phyloP scores from a whole-genome alignment of 2,113 vertebrate species.

The Cryptomyrus ogoouensis region DNA sequence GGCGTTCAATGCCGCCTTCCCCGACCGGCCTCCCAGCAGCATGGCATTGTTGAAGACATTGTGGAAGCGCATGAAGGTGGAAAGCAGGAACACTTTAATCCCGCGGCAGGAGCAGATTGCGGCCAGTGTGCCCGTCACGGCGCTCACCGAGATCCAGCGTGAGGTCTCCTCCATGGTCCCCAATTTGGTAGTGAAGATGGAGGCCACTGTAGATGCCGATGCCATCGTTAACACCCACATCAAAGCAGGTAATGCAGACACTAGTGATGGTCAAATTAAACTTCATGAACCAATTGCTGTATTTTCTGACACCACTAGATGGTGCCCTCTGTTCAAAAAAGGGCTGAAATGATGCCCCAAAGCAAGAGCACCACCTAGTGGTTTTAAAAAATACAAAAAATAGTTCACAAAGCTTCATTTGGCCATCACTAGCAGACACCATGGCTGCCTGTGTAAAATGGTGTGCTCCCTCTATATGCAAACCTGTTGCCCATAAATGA shows the following conservation, averaged over 20 bases:
- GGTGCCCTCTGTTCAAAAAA: no score
- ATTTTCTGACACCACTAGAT: no score
- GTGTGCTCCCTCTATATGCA: neutral
- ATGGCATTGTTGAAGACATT: conserved; percentile 40
- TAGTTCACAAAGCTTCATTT: no score
- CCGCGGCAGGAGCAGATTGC: conserved; percentile 40
- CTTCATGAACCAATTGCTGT: no score
- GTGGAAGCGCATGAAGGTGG: conserved; percentile 45
- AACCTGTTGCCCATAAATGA: neutral
- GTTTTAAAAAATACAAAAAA: no score
- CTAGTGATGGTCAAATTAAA: no score
- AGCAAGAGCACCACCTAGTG: no score
- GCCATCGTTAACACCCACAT: neutral
- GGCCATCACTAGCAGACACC: neutral
- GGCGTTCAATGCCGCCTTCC: conserved; percentile 41
- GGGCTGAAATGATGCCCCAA: no score
- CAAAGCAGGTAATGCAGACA: neutral
- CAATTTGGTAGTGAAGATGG: conserved; percentile 39
- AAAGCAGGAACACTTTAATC: conserved; percentile 34
- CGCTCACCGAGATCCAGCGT: conserved; percentile 43
- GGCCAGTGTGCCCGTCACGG: conserved; percentile 27
- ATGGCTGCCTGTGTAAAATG: neutral
- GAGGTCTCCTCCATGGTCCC: conserved; percentile 38
- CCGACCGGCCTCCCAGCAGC: conserved; percentile 40
- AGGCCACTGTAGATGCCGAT: conserved; percentile 37